Conservation (phyloP, 1,140 invertebrate genomes). For the Maniola jurtina region DNA sequence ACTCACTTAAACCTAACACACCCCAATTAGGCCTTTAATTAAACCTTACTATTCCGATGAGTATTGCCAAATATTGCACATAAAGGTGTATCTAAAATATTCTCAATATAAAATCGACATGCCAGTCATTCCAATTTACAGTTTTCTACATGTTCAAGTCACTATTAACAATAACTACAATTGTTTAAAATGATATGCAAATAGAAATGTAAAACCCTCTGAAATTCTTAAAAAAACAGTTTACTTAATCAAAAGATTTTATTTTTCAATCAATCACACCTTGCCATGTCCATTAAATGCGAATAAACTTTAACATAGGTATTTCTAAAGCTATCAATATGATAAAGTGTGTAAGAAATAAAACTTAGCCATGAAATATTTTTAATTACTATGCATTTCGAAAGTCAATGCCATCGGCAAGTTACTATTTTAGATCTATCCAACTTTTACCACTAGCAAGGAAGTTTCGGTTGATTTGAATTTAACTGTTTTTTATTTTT, state of each 20-base stretch:
- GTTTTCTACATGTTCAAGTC: slow-evolving; percentile 37
- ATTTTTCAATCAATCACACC: slow-evolving; percentile 8
- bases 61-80: slow-evolving; percentile 78
- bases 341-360: slow-evolving; percentile 6
- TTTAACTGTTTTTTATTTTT: too few species aligned
- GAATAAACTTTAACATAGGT: slow-evolving; percentile 4
- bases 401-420: too few species aligned
- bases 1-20: slow-evolving; percentile 78
- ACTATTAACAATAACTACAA: slow-evolving; percentile 33
- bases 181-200: slow-evolving; percentile 47
- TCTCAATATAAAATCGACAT: slow-evolving; percentile 35
- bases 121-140: slow-evolving; percentile 46
- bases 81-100: slow-evolving; percentile 41
- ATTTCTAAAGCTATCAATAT: neutral
- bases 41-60: slow-evolving; percentile 63
- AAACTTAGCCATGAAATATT: slow-evolving; percentile 3
- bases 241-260: neutral
- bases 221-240: slow-evolving; percentile 13
- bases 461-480: too few species aligned
- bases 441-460: too few species aligned
- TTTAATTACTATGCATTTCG: neutral
- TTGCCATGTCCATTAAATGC: slow-evolving; percentile 9
- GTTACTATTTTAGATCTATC: too few species aligned
- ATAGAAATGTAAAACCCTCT: slow-evolving; percentile 29
- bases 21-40: slow-evolving; percentile 44